Evolutionary conservation across 2,113 vertebrate genomes (phyloP).

Genomic region (Chlorodrepanis virens): DNA sequence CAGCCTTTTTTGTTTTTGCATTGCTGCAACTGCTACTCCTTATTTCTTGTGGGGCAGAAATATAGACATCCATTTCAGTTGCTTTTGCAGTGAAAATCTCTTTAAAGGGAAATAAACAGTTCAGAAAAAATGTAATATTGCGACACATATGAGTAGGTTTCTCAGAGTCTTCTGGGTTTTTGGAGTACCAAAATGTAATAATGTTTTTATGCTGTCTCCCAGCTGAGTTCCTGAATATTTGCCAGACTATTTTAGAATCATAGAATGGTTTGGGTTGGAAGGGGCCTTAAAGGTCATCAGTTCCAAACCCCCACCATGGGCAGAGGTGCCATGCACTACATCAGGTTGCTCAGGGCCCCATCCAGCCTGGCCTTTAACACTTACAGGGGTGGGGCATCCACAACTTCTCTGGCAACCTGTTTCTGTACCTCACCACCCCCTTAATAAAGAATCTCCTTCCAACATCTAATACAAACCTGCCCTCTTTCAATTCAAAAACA

Average conservation of each 20-base stretch:
- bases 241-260: background rate
- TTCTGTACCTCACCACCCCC: background rate
- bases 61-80: background rate
- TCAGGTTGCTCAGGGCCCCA: background rate
- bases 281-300: background rate
- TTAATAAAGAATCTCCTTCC: background rate
- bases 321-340: background rate
- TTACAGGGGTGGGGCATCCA: background rate
- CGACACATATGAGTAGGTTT: background rate
- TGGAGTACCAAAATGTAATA: background rate
- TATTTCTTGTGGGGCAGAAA: background rate
- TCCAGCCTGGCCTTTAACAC: background rate
- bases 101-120: background rate
- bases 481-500: background rate
- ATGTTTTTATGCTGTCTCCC: background rate
- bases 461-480: background rate
- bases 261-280: background rate
- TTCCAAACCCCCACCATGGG: background rate
- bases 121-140: background rate
- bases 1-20: background rate
- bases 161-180: background rate
- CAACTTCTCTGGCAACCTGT: background rate
- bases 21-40: background rate
- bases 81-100: background rate
- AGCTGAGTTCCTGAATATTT: background rate